A percentile compares a stretch with the other conserved stretches of the same genome.
These are phyloP conservation scores for Polydesmus complanatus DNA, from an alignment of 2,888 invertebrate genomes.

Conservation along the genomic window DNA sequence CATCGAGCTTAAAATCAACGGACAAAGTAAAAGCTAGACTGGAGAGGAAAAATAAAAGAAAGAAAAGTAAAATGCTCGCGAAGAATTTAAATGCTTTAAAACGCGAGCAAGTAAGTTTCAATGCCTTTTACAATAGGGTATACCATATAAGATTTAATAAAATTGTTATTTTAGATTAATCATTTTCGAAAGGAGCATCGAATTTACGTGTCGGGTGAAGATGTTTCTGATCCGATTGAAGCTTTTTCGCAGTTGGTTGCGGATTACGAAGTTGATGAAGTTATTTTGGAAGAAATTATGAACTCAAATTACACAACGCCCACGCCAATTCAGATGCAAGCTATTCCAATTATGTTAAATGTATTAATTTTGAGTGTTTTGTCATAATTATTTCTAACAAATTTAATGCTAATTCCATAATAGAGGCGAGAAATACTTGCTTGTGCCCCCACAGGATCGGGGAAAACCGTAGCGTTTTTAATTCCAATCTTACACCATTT, in stretches of 20 bases:
- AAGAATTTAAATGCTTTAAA: neutral
- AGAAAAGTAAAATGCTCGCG: neutral
- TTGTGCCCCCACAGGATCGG: conserved; percentile 94
- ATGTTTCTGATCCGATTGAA: conserved; percentile 59
- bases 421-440: conserved; percentile 71
- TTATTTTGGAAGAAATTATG: conserved; percentile 52
- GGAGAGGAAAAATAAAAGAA: neutral
- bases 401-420: too few relatives aligned
- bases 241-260: conserved; percentile 50
- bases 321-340: conserved; percentile 85
- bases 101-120: neutral
- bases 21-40: neutral
- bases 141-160: too few relatives aligned
- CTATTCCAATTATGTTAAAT: conserved; percentile 72
- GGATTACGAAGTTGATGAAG: conserved; percentile 46
- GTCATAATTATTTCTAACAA: conserved; percentile 19
- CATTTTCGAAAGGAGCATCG: conserved; percentile 27
- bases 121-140: too few relatives aligned
- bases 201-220: conserved; percentile 63
- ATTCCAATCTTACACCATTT: conserved; percentile 71
- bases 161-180: conserved; percentile 5
- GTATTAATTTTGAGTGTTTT: conserved; percentile 32
- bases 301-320: conserved; percentile 58
- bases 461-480: conserved; percentile 90
- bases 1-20: neutral